Base-by-base conservation (phyloP, 2,113 vertebrate species). In the Marmota monax region DNA sequence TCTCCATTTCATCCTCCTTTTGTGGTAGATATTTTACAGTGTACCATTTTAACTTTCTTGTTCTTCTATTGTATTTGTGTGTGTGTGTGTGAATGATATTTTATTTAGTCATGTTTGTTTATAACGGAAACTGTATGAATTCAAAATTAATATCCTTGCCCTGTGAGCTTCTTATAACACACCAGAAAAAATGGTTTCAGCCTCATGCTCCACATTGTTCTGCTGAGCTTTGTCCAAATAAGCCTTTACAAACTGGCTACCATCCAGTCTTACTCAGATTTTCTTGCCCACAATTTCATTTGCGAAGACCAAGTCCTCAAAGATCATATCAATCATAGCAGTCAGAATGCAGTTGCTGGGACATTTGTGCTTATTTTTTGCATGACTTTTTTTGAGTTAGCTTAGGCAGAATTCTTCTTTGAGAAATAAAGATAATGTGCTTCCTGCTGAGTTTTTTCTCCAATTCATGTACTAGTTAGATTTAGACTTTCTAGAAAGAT, bases 41-140 rank as follows among this genome's bases (percentile, higher is more conserved):
- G 56, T 58, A 58, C 56, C 56, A 58, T 58, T 58, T 58, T 58
- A 58, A 23, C 6, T 58, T 58, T 58, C 18, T 58, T 58, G 7
- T 58, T 58, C 56, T 58, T 23, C 22, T 58, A 22, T 58, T 22
- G 20, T 23, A 58, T 56, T 20, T 20, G 20, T 18, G 1, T 56
- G 6, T 45, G 53, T 42, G 4, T 42, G 11, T 98, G 98, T 98
- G 97, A 98, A 99, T 95, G 98, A 98, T 98, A 98, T 98, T 98
- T 98, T 99, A 99, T 99, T 99, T 98, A 98, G 98, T 98, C 98
- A 98, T 98, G 22, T 98, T 98, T 98, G 98, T 99, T 99, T 99
- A 99, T 98, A 99, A 98, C 98, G 99, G 99, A 99, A 99, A 99
- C 98, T 99, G 99, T 92, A 99, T 99, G 99, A 99, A 99, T 98